Evolutionary conservation across 2,888 invertebrate species (phyloP), one percentile per base, ranked within the genome.

Genomic region (Noctuana brunneofusca): DNA sequence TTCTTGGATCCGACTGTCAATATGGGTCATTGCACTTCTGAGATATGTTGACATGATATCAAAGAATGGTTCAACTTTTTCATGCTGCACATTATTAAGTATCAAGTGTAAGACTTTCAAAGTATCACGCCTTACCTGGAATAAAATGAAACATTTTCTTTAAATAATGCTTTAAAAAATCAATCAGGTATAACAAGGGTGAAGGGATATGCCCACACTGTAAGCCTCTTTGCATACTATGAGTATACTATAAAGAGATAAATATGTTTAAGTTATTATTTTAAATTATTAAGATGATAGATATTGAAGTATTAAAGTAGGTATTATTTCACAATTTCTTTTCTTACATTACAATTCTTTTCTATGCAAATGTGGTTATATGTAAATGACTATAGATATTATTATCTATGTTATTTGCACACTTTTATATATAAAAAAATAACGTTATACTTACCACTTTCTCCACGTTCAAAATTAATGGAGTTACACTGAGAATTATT

Each of bases 1-100:
- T 78, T 96, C 95, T 78, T 97, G 96, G 66, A 98, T 95, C 55
- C 93, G 91, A 11, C 92, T 93, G 78, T 96, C 94, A 64, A 98
- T 96, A 74, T 98, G 96, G 0, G 97, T 97, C 96, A 98, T 97
- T 0, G 97, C 96, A 87, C 97, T 97, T 58, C 95, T 93, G 52
- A 98, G 83, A 81, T 97, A 96, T 0, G 96, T 95, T 18, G 95
- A 94, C 65, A 98, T 86, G 5, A 96, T 92, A 66, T 95, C 94
- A 76, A 96, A 96, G 80, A 96, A 97, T 9, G 97, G 96, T 43
- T 92, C 80, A 12, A 95, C 80, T 70, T 94, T 93, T 9, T 92
- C 90, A 64, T 84, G 62, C 9, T 73, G 66, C 1, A 82, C 78
- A 69, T 83, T 85, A 22, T 83, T 80, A 2, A 93, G 78, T 58